Percentiles rank a stretch among this genome's conserved stretches.
These are phyloP conservation scores for Odontomyia ornata DNA, from an alignment of 2,888 invertebrate species.

Conservation along the genomic window DNA sequence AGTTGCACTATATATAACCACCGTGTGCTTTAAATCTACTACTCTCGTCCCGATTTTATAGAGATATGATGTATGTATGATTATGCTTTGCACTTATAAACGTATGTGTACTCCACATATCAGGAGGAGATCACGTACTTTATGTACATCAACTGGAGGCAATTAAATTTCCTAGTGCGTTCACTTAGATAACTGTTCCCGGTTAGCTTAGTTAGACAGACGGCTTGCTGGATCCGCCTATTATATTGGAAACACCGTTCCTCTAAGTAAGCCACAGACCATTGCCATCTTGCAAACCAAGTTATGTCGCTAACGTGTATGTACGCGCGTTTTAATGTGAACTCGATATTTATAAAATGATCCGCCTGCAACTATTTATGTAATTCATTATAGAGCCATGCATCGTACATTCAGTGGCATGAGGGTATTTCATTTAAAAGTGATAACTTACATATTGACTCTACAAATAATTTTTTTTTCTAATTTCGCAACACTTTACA, in stretches of 20 bases:
- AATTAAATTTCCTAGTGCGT: conserved; percentile 43
- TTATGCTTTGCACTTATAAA: neutral
- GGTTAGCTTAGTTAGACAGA: neutral
- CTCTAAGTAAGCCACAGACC: conserved; percentile 1
- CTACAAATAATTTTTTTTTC: no score
- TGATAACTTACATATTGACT: neutral
- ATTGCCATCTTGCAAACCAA: conserved; percentile 6
- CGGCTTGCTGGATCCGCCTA: neutral
- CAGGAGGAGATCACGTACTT: conserved; percentile 24
- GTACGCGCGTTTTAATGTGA: conserved; percentile 3
- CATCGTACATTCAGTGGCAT: conserved; percentile 16
- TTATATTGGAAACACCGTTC: neutral
- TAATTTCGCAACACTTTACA: no score
- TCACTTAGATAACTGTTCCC: conserved; percentile 36
- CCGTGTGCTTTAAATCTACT: neutral
- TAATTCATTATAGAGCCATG: conserved; percentile 23
- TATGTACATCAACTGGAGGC: conserved; percentile 34
- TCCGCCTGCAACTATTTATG: conserved; percentile 34
- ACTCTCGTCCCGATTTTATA: neutral
- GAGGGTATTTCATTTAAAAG: neutral
- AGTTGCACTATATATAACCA: neutral
- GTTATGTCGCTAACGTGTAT: conserved; percentile 18
- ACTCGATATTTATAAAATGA: conserved; percentile 4
- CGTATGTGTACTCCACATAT: neutral
- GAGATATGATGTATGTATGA: neutral